Percentiles rank a stretch among this genome's conserved stretches.
Evolutionary conservation across 2,888 invertebrate genomes (phyloP).

Genomic region (Steromphala cineraria): DNA sequence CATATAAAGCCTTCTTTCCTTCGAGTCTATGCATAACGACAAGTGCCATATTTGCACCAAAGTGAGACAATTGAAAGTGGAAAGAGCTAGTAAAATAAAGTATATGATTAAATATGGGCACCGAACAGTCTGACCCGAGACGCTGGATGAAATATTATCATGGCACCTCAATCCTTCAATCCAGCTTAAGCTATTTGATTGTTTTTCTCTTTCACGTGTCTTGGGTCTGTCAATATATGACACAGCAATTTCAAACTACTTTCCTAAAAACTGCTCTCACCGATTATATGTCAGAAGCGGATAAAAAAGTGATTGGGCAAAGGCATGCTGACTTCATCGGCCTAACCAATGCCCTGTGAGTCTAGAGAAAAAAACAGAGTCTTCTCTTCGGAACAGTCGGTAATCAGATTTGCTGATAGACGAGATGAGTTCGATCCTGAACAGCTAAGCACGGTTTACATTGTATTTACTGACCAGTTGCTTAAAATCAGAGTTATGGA

Average conservation of each 20-base stretch:
- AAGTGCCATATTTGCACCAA: too few relatives aligned
- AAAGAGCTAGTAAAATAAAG: too few relatives aligned
- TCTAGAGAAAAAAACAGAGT: neutral
- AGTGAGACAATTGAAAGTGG: too few relatives aligned
- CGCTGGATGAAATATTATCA: neutral
- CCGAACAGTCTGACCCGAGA: too few relatives aligned
- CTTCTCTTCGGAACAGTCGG: neutral
- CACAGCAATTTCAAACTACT: neutral
- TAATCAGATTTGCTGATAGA: neutral
- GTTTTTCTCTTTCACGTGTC: neutral
- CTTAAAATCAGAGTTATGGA: too few relatives aligned
- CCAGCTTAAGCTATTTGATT: neutral
- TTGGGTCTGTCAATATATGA: neutral
- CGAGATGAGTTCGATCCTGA: neutral
- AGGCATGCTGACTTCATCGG: neutral
- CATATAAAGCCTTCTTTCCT: too few relatives aligned
- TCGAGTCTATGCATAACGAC: too few relatives aligned
- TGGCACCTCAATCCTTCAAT: neutral
- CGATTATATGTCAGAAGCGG: neutral
- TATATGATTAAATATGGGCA: too few relatives aligned
- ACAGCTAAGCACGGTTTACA: neutral
- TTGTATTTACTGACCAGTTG: neutral
- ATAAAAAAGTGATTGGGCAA: neutral
- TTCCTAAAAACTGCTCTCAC: neutral
- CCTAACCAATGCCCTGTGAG: neutral